These are phyloP conservation scores for Euborellia annulipes DNA, from an alignment of 1,140 invertebrate species.

Conservation along the genomic window DNA sequence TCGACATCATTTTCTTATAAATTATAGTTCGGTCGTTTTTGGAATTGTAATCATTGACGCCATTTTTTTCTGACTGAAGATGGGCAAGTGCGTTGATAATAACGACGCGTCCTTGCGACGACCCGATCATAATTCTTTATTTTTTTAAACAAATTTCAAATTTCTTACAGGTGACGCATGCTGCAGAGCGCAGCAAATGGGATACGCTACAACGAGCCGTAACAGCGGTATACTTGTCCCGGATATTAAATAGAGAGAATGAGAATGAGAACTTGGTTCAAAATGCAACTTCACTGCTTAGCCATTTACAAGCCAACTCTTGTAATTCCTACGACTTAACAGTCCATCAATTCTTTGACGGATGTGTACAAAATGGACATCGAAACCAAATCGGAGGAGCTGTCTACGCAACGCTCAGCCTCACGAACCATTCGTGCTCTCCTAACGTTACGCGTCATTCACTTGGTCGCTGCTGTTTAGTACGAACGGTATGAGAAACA, in stretches of 20 bases:
- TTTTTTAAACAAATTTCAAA: too few species aligned
- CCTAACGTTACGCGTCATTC: slow-evolving; percentile 38
- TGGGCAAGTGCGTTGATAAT: too few species aligned
- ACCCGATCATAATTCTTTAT: too few species aligned
- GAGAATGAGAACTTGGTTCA: slow-evolving; percentile 9
- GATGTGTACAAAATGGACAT: slow-evolving; percentile 22
- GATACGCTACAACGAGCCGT: slow-evolving; percentile 34
- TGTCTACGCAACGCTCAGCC: slow-evolving; percentile 41
- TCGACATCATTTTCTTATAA: too few species aligned
- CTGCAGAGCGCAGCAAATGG: slow-evolving; percentile 24
- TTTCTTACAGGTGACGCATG: slow-evolving; percentile 36
- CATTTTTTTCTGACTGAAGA: too few species aligned
- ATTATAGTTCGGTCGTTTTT: too few species aligned
- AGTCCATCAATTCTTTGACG: slow-evolving; percentile 31
- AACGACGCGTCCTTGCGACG: too few species aligned
- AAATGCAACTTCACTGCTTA: slow-evolving; percentile 31
- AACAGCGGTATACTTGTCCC: slow-evolving; percentile 34
- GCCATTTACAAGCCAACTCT: slow-evolving; percentile 38
- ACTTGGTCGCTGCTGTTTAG: slow-evolving; percentile 19
- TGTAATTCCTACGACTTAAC: slow-evolving; percentile 50
- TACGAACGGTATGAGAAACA: background rate
- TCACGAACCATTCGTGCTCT: slow-evolving; percentile 43
- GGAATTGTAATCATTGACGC: too few species aligned
- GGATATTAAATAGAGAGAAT: slow-evolving; percentile 21
- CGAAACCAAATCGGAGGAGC: slow-evolving; percentile 37